Evolutionary conservation across 2,113 vertebrate species (phyloP).

Genomic region (Hypocryptadius cinnamomeus): DNA sequence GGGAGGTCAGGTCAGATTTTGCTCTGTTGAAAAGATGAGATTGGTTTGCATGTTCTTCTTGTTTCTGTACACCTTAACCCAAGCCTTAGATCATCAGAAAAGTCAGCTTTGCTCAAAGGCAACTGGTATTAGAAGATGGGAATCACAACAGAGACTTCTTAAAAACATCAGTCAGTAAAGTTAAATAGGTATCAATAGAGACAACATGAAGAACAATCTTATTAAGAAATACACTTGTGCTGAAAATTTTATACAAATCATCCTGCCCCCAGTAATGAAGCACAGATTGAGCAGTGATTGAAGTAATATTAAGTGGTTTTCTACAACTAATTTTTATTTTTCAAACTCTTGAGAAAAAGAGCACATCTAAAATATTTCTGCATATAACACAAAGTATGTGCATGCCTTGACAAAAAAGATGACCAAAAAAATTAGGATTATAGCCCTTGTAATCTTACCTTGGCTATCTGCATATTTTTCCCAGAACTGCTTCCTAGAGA

Average conservation of each 20-base stretch:
- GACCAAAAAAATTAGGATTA: neutral
- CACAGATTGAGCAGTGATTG: neutral
- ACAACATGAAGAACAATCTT: neutral
- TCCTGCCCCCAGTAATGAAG: neutral
- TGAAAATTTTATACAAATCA: neutral
- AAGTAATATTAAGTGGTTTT: neutral
- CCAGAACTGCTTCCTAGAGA: slow-evolving; percentile 59
- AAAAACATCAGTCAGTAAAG: neutral
- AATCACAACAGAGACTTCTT: neutral
- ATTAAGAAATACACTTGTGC: neutral
- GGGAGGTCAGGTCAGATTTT: neutral
- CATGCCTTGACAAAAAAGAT: neutral
- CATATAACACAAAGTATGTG: neutral
- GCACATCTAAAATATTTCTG: neutral
- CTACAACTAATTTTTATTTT: neutral
- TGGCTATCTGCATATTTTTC: slow-evolving; percentile 48
- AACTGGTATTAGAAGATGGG: neutral
- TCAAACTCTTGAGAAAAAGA: neutral
- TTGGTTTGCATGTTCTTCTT: neutral
- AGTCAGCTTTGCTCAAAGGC: neutral
- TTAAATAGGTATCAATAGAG: neutral
- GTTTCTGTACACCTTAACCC: neutral
- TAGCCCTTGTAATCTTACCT: slow-evolving; percentile 31
- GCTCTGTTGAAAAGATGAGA: neutral
- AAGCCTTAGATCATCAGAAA: neutral